A percentile compares a stretch with the other conserved stretches of the same genome.
Evolutionary conservation across 2,888 invertebrate species (phyloP).

Genomic region (Hesperia comma): DNA sequence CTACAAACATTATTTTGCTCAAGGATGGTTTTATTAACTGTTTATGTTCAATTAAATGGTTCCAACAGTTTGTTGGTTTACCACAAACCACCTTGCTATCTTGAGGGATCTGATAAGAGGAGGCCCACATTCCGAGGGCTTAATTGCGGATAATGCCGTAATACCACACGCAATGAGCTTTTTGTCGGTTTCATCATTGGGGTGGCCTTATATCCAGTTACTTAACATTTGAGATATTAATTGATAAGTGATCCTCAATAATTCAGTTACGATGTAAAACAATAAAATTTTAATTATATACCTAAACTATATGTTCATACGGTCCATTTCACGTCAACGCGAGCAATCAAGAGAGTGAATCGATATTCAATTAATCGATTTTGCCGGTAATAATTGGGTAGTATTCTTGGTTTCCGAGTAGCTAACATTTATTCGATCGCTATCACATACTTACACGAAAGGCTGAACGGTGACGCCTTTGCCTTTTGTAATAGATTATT

Average conservation of each 20-base stretch:
- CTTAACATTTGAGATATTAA: constrained; percentile 23
- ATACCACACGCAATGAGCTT: constrained; percentile 30
- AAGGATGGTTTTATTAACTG: constrained; percentile 19
- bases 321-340: not conserved
- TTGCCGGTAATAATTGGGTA: constrained; percentile 12
- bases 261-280: constrained; percentile 11
- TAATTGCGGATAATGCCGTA: constrained; percentile 31
- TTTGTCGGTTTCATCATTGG: constrained; percentile 24
- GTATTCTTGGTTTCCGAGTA: constrained; percentile 12
- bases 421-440: constrained; percentile 15
- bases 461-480: constrained; percentile 30
- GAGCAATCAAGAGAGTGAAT: not conserved
- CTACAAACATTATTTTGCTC: not conserved
- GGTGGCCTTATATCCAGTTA: constrained; percentile 24
- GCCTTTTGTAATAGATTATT: constrained; percentile 37
- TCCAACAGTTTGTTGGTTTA: constrained; percentile 15
- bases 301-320: not conserved
- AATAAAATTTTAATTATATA: constrained; percentile 7
- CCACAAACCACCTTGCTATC: constrained; percentile 32
- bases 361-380: constrained; percentile 28
- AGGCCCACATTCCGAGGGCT: constrained; percentile 23
- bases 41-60: constrained; percentile 25
- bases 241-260: constrained; percentile 16
- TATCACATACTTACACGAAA: constrained; percentile 29
- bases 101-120: constrained; percentile 30